Conservation (phyloP, 2,888 invertebrate genomes). For the Mactromeris polynyma region DNA sequence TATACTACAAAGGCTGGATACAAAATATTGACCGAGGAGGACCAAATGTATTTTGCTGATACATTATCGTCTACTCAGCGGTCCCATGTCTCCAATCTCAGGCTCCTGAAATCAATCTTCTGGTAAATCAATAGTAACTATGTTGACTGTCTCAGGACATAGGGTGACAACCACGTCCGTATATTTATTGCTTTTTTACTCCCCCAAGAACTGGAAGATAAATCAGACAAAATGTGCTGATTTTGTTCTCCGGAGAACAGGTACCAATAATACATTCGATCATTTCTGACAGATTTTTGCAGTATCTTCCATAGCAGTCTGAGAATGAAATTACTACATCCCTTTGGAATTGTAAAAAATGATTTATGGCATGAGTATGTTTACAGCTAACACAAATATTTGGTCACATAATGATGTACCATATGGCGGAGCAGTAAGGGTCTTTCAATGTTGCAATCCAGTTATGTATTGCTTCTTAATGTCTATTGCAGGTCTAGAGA, state of each 20-base stretch:
- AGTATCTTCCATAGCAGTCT: not conserved
- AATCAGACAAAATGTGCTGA: constrained; percentile 15
- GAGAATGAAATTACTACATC: not conserved
- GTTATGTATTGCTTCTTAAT: not conserved
- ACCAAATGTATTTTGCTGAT: not conserved
- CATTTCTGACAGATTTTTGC: not conserved
- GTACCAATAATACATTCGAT: not conserved
- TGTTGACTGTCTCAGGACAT: not conserved
- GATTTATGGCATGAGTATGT: too few species aligned
- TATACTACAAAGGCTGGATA: not conserved
- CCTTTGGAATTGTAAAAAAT: not conserved
- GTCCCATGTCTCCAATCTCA: constrained; percentile 3
- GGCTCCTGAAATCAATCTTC: not conserved
- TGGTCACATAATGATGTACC: too few species aligned
- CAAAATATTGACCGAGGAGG: not conserved
- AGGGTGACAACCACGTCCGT: constrained; percentile 1
- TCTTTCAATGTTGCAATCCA: not conserved
- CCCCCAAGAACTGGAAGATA: not conserved
- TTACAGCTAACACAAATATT: too few species aligned
- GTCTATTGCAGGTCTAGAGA: constrained; percentile 23
- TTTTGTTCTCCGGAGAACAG: not conserved
- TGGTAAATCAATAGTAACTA: constrained; percentile 11
- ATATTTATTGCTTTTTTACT: constrained; percentile 2
- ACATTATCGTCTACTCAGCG: not conserved
- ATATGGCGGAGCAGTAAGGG: too few species aligned